Percentiles rank a stretch among this genome's conserved stretches.
These are phyloP conservation scores for Zophobas morio DNA, from an alignment of 1,140 invertebrate genomes.

Conservation along the genomic window DNA sequence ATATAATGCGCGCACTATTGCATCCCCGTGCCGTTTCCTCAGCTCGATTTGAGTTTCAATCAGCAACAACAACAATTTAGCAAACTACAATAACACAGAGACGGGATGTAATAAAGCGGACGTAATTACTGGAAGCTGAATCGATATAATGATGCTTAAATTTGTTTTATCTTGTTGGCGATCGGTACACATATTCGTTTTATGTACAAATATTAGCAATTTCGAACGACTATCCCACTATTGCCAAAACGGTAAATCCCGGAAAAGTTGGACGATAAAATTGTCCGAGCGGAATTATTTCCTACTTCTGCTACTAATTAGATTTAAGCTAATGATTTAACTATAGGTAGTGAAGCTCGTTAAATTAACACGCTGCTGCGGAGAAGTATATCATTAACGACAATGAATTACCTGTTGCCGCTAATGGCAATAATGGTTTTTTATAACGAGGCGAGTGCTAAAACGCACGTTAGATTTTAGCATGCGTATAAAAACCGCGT, in stretches of 20 bases:
- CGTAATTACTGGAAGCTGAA: constrained; percentile 37
- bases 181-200: constrained; percentile 58
- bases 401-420: constrained; percentile 33
- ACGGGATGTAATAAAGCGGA: constrained; percentile 6
- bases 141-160: constrained; percentile 52
- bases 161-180: constrained; percentile 56
- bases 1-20: neutral
- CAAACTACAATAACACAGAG: constrained; percentile 12
- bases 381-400: constrained; percentile 17
- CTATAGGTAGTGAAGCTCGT: neutral
- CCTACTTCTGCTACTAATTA: neutral
- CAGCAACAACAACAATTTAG: constrained; percentile 17
- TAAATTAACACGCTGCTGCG: constrained; percentile 18
- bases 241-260: constrained; percentile 36
- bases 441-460: constrained; percentile 14
- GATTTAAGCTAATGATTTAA: neutral
- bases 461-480: neutral
- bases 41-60: neutral
- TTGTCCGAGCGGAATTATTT: constrained; percentile 16
- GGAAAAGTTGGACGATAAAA: constrained; percentile 6
- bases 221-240: constrained; percentile 53
- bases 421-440: constrained; percentile 17
- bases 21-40: neutral
- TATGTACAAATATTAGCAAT: constrained; percentile 61
- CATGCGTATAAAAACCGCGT: too few relatives aligned